These are phyloP conservation scores for Drosophila buzzatii DNA, from an alignment of 2,888 invertebrate genomes.

Conservation along the genomic window DNA sequence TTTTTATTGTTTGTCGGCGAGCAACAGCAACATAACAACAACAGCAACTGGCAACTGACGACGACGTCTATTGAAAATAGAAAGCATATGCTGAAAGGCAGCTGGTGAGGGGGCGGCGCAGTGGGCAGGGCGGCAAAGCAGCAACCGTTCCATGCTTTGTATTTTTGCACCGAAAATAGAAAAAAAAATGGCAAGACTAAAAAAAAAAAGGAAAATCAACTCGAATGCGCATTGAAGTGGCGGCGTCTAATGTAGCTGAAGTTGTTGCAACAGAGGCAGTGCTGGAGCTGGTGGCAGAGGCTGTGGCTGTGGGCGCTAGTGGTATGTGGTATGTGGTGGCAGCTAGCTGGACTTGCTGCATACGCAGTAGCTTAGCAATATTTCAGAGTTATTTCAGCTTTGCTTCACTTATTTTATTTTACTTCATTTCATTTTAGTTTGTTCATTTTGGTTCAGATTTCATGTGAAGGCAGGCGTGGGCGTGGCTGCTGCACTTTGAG, in stretches of 20 bases:
- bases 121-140: not conserved
- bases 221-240: conserved; percentile 73
- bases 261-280: conserved; percentile 38
- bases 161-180: conserved; percentile 73
- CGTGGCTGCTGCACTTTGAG: conserved; percentile 25
- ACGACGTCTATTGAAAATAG: conserved; percentile 75
- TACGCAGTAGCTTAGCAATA: conserved; percentile 34
- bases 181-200: conserved; percentile 57
- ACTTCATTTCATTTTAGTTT: conserved; percentile 1
- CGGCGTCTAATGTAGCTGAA: conserved; percentile 72
- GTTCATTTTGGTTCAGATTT: conserved; percentile 19
- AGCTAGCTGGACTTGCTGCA: conserved; percentile 1
- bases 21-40: conserved; percentile 38
- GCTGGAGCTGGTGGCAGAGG: not conserved
- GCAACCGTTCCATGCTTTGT: conserved; percentile 70
- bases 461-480: conserved; percentile 1
- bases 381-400: conserved; percentile 49
- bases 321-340: not conserved
- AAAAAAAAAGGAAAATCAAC: conserved; percentile 2
- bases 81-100: conserved; percentile 74
- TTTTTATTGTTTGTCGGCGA: conserved; percentile 75
- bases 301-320: not conserved
- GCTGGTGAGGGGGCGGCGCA: conserved; percentile 1
- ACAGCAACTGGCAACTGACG: conserved; percentile 55
- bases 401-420: conserved; percentile 6